phyloP scores from a whole-genome alignment of 1,140 invertebrate species.

The Drosophila nebulosa region DNA sequence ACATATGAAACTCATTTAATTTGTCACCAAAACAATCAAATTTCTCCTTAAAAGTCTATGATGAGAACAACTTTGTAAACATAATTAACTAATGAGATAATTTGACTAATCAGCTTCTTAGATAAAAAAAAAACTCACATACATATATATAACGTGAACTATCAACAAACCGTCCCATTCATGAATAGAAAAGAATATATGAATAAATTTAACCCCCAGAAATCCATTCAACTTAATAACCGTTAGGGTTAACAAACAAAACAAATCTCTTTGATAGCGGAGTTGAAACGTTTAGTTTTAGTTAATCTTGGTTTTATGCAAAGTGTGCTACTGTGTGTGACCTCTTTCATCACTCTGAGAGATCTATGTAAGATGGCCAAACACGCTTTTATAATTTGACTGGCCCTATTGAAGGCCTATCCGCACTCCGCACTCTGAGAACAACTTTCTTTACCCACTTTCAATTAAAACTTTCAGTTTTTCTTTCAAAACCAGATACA shows the following conservation, averaged over 20 bases:
- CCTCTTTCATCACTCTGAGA: conserved; percentile 18
- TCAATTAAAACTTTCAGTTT: conserved; percentile 74
- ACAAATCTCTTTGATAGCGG: conserved; percentile 39
- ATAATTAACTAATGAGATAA: conserved; percentile 58
- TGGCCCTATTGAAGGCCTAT: conserved; percentile 38
- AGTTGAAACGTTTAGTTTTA: not conserved
- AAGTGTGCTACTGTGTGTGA: conserved; percentile 63
- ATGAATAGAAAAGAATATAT: conserved; percentile 45
- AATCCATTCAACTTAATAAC: conserved; percentile 45
- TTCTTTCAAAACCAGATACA: conserved; percentile 28
- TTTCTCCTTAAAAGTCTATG: not conserved
- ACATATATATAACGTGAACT: not conserved
- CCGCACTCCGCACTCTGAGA: conserved; percentile 5
- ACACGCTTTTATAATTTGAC: conserved; percentile 56
- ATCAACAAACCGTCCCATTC: not conserved
- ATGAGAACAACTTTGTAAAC: conserved; percentile 30
- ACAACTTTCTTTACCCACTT: conserved; percentile 67
- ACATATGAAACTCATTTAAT: not conserved
- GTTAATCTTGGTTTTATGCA: conserved; percentile 23
- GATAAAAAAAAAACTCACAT: conserved; percentile 13
- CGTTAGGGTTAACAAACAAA: conserved; percentile 65
- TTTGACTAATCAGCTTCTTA: conserved; percentile 52
- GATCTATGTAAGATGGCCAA: conserved; percentile 44
- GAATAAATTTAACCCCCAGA: conserved; percentile 52
- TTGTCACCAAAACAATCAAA: not conserved